These are phyloP conservation scores for Tenthredo amoena DNA, from an alignment of 2,888 invertebrate species.

Conservation along the genomic window DNA sequence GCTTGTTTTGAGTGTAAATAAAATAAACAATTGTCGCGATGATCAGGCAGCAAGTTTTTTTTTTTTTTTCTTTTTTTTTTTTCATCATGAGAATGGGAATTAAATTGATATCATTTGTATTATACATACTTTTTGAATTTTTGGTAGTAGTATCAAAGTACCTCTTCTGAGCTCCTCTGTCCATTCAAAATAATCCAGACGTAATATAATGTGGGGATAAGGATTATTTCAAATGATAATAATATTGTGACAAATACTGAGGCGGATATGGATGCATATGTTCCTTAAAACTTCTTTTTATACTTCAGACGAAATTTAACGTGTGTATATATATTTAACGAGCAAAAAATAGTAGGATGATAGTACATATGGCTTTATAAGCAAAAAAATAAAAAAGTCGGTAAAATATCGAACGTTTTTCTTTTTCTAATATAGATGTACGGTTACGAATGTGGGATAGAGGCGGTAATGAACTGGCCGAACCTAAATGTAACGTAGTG, in stretches of 20 bases:
- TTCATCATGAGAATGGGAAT: neutral
- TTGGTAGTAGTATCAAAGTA: neutral
- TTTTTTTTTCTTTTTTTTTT: no score
- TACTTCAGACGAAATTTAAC: neutral
- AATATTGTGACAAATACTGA: neutral
- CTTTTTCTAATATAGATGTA: neutral
- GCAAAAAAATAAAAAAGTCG: neutral
- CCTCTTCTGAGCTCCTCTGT: neutral
- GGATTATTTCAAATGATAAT: neutral
- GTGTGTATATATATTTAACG: neutral
- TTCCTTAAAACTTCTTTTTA: neutral
- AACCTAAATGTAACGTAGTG: neutral
- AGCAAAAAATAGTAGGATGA: neutral
- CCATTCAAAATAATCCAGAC: neutral
- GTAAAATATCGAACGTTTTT: neutral
- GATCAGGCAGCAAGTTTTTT: neutral
- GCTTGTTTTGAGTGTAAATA: neutral
- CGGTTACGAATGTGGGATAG: neutral
- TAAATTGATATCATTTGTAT: neutral
- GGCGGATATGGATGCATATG: conserved; percentile 21
- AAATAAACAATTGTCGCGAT: neutral
- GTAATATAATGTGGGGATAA: neutral
- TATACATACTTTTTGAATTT: conserved; percentile 10
- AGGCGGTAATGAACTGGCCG: neutral
- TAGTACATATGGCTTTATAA: neutral